These are phyloP conservation scores for Chorisops tibialis DNA, from an alignment of 2,888 invertebrate genomes.

Conservation along the genomic window DNA sequence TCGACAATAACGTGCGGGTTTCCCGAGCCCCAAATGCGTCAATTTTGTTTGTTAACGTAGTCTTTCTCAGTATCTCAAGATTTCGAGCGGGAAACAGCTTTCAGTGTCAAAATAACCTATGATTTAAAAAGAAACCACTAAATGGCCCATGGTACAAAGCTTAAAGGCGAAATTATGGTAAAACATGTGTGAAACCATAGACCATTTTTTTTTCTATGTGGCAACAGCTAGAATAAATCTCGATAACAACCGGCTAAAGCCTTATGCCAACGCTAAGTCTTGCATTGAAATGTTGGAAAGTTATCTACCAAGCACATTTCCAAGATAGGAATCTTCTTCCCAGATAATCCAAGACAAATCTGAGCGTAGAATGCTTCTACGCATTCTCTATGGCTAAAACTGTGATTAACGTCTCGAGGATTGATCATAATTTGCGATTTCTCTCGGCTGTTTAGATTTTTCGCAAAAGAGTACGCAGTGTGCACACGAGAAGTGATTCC, in stretches of 20 bases:
- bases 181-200: too few relatives aligned
- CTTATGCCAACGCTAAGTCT: neutral
- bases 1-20: too few relatives aligned
- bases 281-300: neutral
- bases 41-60: too few relatives aligned
- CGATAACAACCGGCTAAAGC: neutral
- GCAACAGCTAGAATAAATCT: too few relatives aligned
- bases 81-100: too few relatives aligned
- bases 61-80: too few relatives aligned
- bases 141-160: too few relatives aligned
- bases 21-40: too few relatives aligned
- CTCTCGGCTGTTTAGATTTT: neutral
- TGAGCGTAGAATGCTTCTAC: neutral
- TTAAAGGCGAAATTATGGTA: too few relatives aligned
- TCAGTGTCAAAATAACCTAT: too few relatives aligned
- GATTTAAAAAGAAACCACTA: too few relatives aligned
- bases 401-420: neutral
- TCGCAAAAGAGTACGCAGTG: neutral
- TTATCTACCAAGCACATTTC: neutral
- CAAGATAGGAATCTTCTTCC: neutral
- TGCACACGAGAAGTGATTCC: neutral
- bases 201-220: too few relatives aligned
- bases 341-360: neutral
- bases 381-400: neutral
- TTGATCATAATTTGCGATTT: neutral